phyloP scores from a whole-genome alignment of 1,140 invertebrate species.

The Drosophila nebulosa region DNA sequence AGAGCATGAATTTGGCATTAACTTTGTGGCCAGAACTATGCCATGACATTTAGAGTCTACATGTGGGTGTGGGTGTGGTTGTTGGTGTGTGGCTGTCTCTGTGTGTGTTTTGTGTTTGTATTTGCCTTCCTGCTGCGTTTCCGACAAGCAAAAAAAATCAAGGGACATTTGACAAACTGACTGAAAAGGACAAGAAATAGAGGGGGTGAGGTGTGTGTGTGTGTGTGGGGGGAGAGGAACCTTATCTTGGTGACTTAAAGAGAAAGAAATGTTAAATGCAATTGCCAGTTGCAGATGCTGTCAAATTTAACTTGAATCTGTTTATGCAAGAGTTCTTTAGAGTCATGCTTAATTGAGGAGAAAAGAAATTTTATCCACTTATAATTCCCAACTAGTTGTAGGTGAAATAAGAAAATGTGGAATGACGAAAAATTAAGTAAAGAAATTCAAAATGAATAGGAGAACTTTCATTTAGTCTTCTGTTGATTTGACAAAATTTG shows the following conservation, averaged over 20 bases:
- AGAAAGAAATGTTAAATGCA: background rate
- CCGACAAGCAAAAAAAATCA: background rate
- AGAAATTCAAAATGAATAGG: too few relatives aligned
- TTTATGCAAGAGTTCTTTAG: too few relatives aligned
- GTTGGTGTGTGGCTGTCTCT: background rate
- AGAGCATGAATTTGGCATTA: constrained; percentile 66
- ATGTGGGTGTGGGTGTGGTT: constrained; percentile 1
- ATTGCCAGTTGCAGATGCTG: background rate
- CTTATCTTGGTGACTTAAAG: constrained; percentile 11
- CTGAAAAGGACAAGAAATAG: background rate
- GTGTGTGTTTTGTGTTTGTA: background rate
- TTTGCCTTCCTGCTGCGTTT: constrained; percentile 36
- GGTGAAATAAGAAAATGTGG: too few relatives aligned
- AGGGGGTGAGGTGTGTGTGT: too few relatives aligned
- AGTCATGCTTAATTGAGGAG: too few relatives aligned
- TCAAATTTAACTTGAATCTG: too few relatives aligned
- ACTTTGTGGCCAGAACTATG: constrained; percentile 57
- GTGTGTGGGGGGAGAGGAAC: too few relatives aligned
- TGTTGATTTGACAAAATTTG: too few relatives aligned
- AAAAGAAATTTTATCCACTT: too few relatives aligned
- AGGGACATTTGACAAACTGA: constrained; percentile 58
- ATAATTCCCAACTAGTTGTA: too few relatives aligned
- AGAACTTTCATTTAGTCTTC: too few relatives aligned
- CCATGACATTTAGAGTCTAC: constrained; percentile 47
- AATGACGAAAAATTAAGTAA: too few relatives aligned